A percentile compares a stretch with the other conserved stretches of the same genome.
Evolutionary conservation across 2,113 vertebrate genomes (phyloP).

Genomic region (Sus scrofa): DNA sequence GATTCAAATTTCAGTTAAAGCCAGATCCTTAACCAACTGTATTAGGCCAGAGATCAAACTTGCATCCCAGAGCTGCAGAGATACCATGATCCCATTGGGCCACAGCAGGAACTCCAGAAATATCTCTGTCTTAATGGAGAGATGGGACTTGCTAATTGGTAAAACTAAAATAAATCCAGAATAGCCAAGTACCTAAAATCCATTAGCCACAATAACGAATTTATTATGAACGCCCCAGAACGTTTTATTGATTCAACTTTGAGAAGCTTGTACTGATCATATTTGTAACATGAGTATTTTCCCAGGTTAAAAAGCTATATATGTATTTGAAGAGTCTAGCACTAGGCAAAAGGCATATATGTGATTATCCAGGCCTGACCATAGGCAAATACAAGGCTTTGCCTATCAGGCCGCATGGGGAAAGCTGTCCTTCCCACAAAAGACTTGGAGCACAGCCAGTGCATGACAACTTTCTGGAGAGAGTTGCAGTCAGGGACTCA

Average conservation of each 20-base stretch:
- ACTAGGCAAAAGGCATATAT: not conserved
- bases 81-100: too few relatives aligned
- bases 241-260: constrained; percentile 16
- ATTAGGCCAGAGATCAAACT: too few relatives aligned
- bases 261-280: not conserved
- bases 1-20: too few relatives aligned
- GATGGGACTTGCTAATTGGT: constrained; percentile 33
- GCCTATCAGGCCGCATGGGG: not conserved
- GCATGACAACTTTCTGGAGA: not conserved
- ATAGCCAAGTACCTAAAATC: constrained; percentile 33
- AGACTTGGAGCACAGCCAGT: not conserved
- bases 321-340: not conserved
- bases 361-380: not conserved
- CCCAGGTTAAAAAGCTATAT: not conserved
- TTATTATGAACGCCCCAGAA: constrained; percentile 2
- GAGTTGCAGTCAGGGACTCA: not conserved
- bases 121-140: not conserved
- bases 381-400: not conserved
- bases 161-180: constrained; percentile 34
- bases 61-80: too few relatives aligned
- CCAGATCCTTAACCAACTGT: too few relatives aligned
- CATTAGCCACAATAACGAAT: constrained; percentile 6
- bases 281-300: not conserved
- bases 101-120: too few relatives aligned
- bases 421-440: not conserved